Evolutionary conservation across 1,140 invertebrate species (phyloP), one percentile per base, ranked within the genome.

Genomic region (Anthonomus grandis): DNA sequence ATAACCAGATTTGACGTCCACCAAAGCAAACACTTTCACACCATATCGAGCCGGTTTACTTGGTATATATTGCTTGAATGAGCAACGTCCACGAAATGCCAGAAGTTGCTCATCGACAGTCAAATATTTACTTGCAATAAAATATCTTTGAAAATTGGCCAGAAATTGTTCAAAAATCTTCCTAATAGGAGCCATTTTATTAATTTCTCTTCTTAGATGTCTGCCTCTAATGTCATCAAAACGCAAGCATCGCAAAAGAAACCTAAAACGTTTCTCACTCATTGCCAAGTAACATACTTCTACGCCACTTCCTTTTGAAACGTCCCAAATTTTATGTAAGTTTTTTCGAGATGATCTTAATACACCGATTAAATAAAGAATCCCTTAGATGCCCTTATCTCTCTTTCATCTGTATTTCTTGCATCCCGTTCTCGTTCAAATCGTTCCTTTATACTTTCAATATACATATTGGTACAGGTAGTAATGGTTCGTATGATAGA

Each of bases 21-120:
- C 63, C 18, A 73, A 36, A n/a, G 60, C 59, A 57, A 61, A 71
- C 27, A 73, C 57, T 66, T 74, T 74, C 13, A 75, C 67, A 5
- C 66, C 69, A 59, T 72, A 73, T 63, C 70, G 70, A 15, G 56
- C 62, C n/a, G 68, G 70, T 49, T 72, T 75, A 34, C 41, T 59
- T 15, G 71, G 72, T n/a, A 78, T 73, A 45, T 75, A 76, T 48
- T 75, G 71, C 2, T 64, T 60, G 45, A 77, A 77, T n/a, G n/a
- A 8, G 52, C 70, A 76, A 17, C 69, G 46, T 22, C 72, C 74
- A 13, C 73, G 17, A 37, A 49, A 49, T 4, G 47, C 47, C 17
- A 36, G 6, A n/a, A 49, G 18, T 12, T 49, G 47, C 34, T 37
- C 19, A 37, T 36, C 34, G 9, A 49, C 17, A 6, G 47, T 49